Base-by-base conservation (phyloP, 2,888 invertebrate species). In the Plebejus anna region DNA sequence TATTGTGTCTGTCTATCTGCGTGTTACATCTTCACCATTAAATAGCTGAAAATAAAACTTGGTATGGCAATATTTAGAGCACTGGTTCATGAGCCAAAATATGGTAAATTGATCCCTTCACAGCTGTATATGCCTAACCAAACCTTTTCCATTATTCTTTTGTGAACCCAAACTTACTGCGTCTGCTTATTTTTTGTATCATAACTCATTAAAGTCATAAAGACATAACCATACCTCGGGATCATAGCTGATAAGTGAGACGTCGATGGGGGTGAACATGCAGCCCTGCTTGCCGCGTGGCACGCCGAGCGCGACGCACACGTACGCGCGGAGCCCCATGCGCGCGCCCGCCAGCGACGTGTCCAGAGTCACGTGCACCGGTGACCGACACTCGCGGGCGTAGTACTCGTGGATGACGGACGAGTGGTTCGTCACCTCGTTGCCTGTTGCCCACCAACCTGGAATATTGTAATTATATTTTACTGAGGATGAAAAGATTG, bases 391-490 rank as follows among this genome's bases (percentile, higher is more conserved):
- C 92, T 99, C 99, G 80, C 98, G 96, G 13, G 98, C 96, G 90
- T 99, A 99, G 92, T 99, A 99, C 88, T 99, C 99, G 86, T 99
- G 99, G 87, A 99, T 99, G 76, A 99, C 97, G 0, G 98, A 98
- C 76, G 99, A 99, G 92, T 99, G 99, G 86, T 98, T 98, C 0
- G 99, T 98, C 70, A 99, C 98, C 90, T 99, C 99, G 82, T 98
- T 97, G 76, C 99, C 99, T 0, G 99, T 99, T 1, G 99, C 99
- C 97, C 97, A 99, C 99, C 99, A 99, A 38, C 99, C 95, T 95
- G 82, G 13, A 82, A 75, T 13, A 61, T 22, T 59, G 9, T 47
- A 47, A 47, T 47, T 2, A 47, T 2, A 47, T 47, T 47, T 38
- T 38, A 1, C 6, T 38, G 38, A 38, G 6, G 38, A 38, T 38